Base-by-base conservation (phyloP, 2,888 invertebrate species). In the Thymelicus lineola region DNA sequence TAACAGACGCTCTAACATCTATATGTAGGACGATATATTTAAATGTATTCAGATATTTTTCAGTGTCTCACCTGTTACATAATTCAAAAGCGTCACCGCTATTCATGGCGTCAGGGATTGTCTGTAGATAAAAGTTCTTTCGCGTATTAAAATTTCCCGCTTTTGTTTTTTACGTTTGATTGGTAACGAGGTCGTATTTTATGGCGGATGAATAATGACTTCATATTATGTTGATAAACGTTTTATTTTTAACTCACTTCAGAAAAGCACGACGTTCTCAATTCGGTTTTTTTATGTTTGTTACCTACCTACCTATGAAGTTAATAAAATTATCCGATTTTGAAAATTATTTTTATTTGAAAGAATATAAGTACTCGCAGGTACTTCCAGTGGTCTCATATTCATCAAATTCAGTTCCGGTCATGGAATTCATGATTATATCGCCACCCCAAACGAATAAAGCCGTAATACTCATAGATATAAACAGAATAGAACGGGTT, bases 1-100 rank as follows among this genome's bases (percentile, higher is more conserved):
- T 38, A 38, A 7, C 7, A 38, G 10, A 9, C 7, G 7, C 38
- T 7, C 7, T 7, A 38, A 0, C 38, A 38, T 6, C 38, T 38
- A 38, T 38, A 38, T 7, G 9, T 38, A 42, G 12, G 12, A 12
- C 9, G 17, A 50, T 50, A 50, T 6, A 50, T 50, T 50, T 7
- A 63, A 58, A 69, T 63, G 57, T 58, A 69, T 69, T 69, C 63
- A n/a, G 55, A 35, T 45, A 46, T 62, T 68, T 62, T 58, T 50
- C 53, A 38, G 35, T 6, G 35, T 46, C 63, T 63, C 48, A 63
- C 58, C 63, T 69, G 58, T 20, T 69, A 63, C 46, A 69, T 69
- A 60, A 69, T 69, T 69, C 69, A 69, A 63, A 63, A 46, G 63
- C 63, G 12, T 57, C 62, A 15, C 36, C 20, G 46, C 46, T 36